Conservation (phyloP, 2,113 vertebrate genomes). For the Eulemur rufifrons region DNA sequence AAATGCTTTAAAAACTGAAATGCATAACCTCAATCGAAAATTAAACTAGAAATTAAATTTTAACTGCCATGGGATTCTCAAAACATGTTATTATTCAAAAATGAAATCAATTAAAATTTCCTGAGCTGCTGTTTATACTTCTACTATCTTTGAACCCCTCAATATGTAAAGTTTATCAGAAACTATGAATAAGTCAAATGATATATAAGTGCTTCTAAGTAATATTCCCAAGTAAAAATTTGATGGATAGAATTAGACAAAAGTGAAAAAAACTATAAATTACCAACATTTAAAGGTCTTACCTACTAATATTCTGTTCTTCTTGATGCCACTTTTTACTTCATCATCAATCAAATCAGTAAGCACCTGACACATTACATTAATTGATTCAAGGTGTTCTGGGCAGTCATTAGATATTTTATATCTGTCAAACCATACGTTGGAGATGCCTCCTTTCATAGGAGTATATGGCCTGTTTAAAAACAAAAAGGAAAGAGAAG, state of each 20-base stretch:
- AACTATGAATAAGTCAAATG: not conserved
- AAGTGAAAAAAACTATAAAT: not conserved
- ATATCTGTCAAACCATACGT: slow-evolving; percentile 94
- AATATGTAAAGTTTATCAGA: not conserved
- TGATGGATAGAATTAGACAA: not conserved
- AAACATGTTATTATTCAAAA: slow-evolving; percentile 26
- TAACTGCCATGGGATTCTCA: not conserved
- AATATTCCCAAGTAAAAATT: not conserved
- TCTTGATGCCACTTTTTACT: slow-evolving; percentile 86
- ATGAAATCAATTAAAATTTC: slow-evolving; percentile 11
- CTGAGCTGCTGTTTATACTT: not conserved
- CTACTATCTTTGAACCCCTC: not conserved
- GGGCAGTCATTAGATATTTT: slow-evolving; percentile 90
- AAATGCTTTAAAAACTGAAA: not conserved
- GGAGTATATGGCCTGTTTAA: slow-evolving; percentile 91
- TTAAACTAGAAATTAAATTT: not conserved
- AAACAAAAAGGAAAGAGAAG: not conserved
- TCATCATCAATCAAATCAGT: slow-evolving; percentile 88
- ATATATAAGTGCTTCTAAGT: not conserved
- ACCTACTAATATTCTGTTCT: slow-evolving; percentile 91
- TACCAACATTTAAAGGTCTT: slow-evolving; percentile 66
- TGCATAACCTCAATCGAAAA: not conserved
- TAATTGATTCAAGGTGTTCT: slow-evolving; percentile 92
- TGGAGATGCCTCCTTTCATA: slow-evolving; percentile 87
- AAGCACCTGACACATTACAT: slow-evolving; percentile 87